Evolutionary conservation across 2,113 vertebrate species (phyloP).

Genomic region (Alethe diademata): DNA sequence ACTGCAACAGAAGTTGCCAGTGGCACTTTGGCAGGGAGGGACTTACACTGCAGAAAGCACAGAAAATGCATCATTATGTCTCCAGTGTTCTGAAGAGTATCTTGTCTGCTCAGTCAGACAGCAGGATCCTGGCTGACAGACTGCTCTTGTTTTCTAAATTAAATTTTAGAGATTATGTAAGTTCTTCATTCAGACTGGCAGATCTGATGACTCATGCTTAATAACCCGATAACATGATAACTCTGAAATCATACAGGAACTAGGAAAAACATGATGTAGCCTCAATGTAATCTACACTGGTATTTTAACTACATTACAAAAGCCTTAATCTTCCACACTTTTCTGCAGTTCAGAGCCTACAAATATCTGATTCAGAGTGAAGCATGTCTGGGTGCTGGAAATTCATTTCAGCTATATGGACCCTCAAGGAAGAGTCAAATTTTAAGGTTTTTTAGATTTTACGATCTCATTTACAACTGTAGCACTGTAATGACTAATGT

Average conservation of each 20-base stretch:
- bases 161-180: slow-evolving; percentile 20
- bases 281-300: neutral
- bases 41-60: neutral
- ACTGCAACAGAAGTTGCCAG: neutral
- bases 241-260: neutral
- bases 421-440: neutral
- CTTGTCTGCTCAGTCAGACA: neutral
- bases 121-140: neutral
- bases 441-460: neutral
- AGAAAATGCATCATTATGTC: neutral
- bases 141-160: neutral
- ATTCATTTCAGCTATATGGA: neutral
- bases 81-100: neutral
- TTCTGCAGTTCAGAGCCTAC: neutral
- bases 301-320: slow-evolving; percentile 14
- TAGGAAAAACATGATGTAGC: neutral
- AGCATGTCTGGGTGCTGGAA: neutral
- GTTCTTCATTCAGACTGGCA: neutral
- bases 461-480: neutral
- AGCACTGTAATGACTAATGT: neutral
- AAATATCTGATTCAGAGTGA: neutral
- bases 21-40: neutral
- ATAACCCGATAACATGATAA: neutral
- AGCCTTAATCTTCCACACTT: neutral
- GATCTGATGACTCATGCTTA: slow-evolving; percentile 29